Base-by-base conservation (phyloP, 2,797 vertebrate species). In the Falco naumanni region DNA sequence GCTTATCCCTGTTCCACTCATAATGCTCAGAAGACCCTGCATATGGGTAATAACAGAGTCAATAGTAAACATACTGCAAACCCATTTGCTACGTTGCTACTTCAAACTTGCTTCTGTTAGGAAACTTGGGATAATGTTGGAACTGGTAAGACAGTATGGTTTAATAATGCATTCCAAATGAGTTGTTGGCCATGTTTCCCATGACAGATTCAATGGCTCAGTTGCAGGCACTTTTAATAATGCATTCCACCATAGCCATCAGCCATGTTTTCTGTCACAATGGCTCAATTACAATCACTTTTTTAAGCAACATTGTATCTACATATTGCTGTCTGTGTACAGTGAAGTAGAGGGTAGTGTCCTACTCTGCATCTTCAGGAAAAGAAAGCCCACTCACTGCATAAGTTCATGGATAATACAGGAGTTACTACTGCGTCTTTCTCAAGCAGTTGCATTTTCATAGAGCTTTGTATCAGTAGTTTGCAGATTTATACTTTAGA, bases 141-240 rank as follows among this genome's bases (percentile, higher is more conserved):
- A 76, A 72, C 59, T 79, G 26, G 7, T 78, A 71, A 70, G 39
- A 54, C 26, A 59, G 4, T 33, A 31, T 39, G 15, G 33, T 71
- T 95, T 91, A 95, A 95, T 85, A 92, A 80, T 90, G 19, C 50
- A 86, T 91, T 84, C 29, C 63, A 72, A 61, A 60, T 69, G 28
- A 70, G 47, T 24, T 89, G 4, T 66, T 91, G 70, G 31, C 19
- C 26, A 11, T 45, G 51, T 90, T 87, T 90, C 47, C 22, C 47
- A 15, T 60, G 66, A 82, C 33, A 72, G 63, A 59, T 86, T 93
- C 45, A 80, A 76, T 33, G 63, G 39, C 31, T 91, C 7, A 24
- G 26, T 68, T 82, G 47, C 48, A 91, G 60, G 26, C 48, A 60
- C 18, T 33, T 89, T 89, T 85, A 92, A 94, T 85, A 87, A 95